Base-by-base conservation (phyloP, 1,140 invertebrate genomes). In the Bombus sibiricus region DNA sequence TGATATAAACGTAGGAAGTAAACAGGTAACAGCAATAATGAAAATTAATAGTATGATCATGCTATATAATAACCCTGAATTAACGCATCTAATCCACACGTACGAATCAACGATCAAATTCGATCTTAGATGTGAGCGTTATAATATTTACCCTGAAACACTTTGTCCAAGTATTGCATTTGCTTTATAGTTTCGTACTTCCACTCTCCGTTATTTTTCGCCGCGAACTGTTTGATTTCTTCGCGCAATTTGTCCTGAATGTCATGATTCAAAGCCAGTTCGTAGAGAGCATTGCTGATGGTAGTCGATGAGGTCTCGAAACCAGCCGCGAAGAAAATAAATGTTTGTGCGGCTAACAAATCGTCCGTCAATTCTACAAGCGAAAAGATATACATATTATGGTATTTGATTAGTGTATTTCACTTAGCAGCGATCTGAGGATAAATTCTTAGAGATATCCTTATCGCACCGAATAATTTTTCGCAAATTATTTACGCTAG, bases 221-320 rank as follows among this genome's bases (percentile, higher is more conserved):
- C 39, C 9, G 91, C 18, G 34, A 68, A 68, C 6, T 90, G 81
- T 8, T 93, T 85, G 15, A 97, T 94, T 93, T 96, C 96, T 80
- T 94, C 85, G 15, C 93, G 90, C 9, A 96, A 69, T 85, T 94
- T 94, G 22, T 95, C 90, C 86, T 97, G 96, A 32, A 95, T 89
- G 13, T 96, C 93, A 8, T 93, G 95, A 91, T 96, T 90, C n/a
- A 92, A 87, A 5, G 96, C 96, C 39, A 97, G 88, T 75, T 95
- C 93, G 53, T 93, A 95, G 0, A 95, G 80, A 8, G 93, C 85
- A 77, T 94, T 94, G 28, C 92, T 92, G 12, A 97, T 92, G 0
- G 96, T 93, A 5, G 94, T 93, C 10, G 96, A 95, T 4, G 96
- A 96, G 0, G 96, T 97, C 80, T 96, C 96, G 79, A 95, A 97